Evolutionary conservation across 2,888 invertebrate species (phyloP).

Genomic region (Colostygia pectinataria): DNA sequence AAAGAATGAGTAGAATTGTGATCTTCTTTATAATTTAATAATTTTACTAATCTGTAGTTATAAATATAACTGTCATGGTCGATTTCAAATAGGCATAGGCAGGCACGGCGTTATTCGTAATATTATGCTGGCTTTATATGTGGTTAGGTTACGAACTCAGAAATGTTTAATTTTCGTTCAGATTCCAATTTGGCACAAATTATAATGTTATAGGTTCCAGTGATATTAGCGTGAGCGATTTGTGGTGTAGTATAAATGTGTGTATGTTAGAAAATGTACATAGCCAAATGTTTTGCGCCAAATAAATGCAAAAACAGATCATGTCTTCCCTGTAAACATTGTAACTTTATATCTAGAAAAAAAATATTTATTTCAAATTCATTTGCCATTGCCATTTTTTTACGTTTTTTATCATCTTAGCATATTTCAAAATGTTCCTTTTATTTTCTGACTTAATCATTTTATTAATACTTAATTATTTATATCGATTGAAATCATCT

Average conservation of each 20-base stretch:
- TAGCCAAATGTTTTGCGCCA: slow-evolving; percentile 50
- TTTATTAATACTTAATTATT: too few species aligned
- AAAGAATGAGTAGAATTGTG: slow-evolving; percentile 54
- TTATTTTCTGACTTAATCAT: too few species aligned
- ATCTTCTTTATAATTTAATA: slow-evolving; percentile 39
- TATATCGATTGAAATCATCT: slow-evolving; percentile 57
- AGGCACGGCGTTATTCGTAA: slow-evolving; percentile 26
- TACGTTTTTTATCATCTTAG: not conserved
- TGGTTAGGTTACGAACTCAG: slow-evolving; percentile 42
- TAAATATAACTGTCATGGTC: slow-evolving; percentile 28
- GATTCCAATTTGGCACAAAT: slow-evolving; percentile 27
- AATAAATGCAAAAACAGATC: slow-evolving; percentile 61
- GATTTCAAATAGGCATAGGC: slow-evolving; percentile 19
- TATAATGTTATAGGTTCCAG: slow-evolving; percentile 25
- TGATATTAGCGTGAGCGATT: slow-evolving; percentile 28
- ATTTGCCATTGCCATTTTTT: too few species aligned
- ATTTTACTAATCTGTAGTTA: slow-evolving; percentile 27
- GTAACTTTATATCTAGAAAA: slow-evolving; percentile 38
- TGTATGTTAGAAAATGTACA: slow-evolving; percentile 32
- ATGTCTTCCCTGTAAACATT: slow-evolving; percentile 71
- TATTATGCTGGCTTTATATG: slow-evolving; percentile 42
- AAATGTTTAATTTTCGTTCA: slow-evolving; percentile 30
- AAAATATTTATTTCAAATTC: slow-evolving; percentile 23
- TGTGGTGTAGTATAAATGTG: slow-evolving; percentile 33
- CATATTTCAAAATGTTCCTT: too few species aligned